phyloP scores from a whole-genome alignment of 1,140 invertebrate species.

The Diorhabda sublineata region DNA sequence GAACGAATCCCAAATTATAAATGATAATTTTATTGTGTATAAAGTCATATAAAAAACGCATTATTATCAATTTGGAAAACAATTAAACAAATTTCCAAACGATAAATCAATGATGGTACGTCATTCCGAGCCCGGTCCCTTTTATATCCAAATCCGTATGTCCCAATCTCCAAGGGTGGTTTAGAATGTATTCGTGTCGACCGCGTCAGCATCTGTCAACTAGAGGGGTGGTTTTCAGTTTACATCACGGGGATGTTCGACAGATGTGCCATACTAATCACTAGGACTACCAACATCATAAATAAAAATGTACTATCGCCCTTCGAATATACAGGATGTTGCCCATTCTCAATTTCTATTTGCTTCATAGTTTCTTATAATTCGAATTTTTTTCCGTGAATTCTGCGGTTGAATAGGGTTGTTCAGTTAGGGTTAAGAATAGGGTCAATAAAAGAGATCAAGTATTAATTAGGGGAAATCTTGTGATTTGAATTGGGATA shows the following conservation, averaged over 20 bases:
- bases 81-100: too few species aligned
- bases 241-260: not conserved
- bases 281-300: not conserved
- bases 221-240: not conserved
- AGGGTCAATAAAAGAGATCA: not conserved
- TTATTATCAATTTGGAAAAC: too few species aligned
- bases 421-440: not conserved
- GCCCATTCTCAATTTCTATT: not conserved
- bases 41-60: too few species aligned
- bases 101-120: too few species aligned
- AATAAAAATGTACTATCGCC: conserved; percentile 2
- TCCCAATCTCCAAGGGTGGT: not conserved
- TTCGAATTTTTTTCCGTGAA: not conserved
- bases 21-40: too few species aligned
- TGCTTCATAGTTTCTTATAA: not conserved
- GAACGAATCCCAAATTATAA: too few species aligned
- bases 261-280: conserved; percentile 1
- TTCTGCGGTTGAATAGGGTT: not conserved
- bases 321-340: conserved; percentile 2
- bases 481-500: not conserved
- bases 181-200: not conserved
- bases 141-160: not conserved
- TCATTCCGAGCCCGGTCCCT: not conserved
- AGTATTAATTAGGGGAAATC: not conserved
- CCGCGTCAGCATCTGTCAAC: conserved; percentile 1